Evolutionary conservation across 2,797 vertebrate genomes (phyloP).

Genomic region (Cynodonichthys magdalenae): DNA sequence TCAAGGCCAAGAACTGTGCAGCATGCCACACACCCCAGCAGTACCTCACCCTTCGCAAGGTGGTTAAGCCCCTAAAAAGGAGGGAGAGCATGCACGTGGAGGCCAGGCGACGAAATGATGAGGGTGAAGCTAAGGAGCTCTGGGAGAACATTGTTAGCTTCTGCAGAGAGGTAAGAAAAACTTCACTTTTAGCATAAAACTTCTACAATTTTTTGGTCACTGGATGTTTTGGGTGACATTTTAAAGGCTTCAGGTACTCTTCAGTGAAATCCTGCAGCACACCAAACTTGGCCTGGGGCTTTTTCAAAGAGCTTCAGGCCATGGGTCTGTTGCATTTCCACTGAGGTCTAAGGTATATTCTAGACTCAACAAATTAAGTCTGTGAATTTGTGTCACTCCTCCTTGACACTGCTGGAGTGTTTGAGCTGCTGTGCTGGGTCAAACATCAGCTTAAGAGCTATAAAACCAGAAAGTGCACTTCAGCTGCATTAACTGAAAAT

Average conservation of each 20-base stretch:
- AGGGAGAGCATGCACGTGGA: constrained; percentile 96
- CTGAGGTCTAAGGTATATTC: not conserved
- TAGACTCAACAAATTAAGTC: not conserved
- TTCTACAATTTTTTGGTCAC: not conserved
- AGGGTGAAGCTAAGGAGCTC: constrained; percentile 96
- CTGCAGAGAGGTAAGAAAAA: constrained; percentile 90
- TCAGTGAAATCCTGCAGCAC: not conserved
- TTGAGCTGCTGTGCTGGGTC: not conserved
- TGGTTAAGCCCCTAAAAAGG: constrained; percentile 86
- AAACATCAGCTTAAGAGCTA: constrained; percentile 2
- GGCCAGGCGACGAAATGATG: constrained; percentile 90
- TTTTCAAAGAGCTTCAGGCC: not conserved
- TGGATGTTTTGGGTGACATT: not conserved
- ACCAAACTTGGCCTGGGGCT: not conserved
- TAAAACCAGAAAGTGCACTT: constrained; percentile 7
- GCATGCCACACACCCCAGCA: constrained; percentile 95
- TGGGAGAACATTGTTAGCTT: constrained; percentile 98
- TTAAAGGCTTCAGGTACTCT: not conserved
- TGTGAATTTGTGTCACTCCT: not conserved
- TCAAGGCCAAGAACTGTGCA: constrained; percentile 88
- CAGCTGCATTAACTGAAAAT: not conserved
- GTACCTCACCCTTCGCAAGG: constrained; percentile 86
- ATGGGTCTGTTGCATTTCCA: constrained; percentile 2
- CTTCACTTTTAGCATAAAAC: not conserved
- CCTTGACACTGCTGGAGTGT: not conserved